A percentile compares a stretch with the other conserved stretches of the same genome.
These are phyloP conservation scores for Nomia melanderi DNA, from an alignment of 1,140 invertebrate genomes.

Conservation along the genomic window DNA sequence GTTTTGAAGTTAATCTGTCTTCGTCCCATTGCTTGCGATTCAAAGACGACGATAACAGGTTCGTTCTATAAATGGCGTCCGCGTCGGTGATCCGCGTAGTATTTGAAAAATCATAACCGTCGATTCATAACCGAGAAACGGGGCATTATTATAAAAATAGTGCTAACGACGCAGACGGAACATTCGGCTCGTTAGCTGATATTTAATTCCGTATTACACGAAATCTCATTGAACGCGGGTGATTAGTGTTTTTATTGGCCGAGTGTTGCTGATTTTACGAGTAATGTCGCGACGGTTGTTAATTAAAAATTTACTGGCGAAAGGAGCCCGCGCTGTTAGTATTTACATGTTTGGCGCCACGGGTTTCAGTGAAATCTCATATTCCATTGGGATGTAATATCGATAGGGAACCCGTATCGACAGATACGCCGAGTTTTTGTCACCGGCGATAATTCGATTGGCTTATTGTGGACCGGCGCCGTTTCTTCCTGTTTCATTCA, in stretches of 20 bases:
- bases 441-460: background rate
- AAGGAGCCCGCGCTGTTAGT: background rate
- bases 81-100: constrained; percentile 4
- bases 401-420: background rate
- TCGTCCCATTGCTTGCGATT: background rate
- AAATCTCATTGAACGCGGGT: background rate
- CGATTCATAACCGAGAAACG: background rate
- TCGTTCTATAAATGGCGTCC: constrained; percentile 12
- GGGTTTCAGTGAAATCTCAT: background rate
- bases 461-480: background rate
- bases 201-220: background rate
- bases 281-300: background rate
- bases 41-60: background rate
- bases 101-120: constrained; percentile 11
- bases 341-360: constrained; percentile 5
- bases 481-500: constrained; percentile 14
- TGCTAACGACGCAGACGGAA: too few relatives aligned
- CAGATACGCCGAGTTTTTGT: too few relatives aligned
- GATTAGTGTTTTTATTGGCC: background rate
- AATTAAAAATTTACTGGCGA: constrained; percentile 22
- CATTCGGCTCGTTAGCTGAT: constrained; percentile 5
- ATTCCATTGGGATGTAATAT: background rate
- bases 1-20: background rate
- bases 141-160: background rate
- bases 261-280: background rate